Evolutionary conservation across 2,113 vertebrate species (phyloP).

Genomic region (Dasyprocta punctata): DNA sequence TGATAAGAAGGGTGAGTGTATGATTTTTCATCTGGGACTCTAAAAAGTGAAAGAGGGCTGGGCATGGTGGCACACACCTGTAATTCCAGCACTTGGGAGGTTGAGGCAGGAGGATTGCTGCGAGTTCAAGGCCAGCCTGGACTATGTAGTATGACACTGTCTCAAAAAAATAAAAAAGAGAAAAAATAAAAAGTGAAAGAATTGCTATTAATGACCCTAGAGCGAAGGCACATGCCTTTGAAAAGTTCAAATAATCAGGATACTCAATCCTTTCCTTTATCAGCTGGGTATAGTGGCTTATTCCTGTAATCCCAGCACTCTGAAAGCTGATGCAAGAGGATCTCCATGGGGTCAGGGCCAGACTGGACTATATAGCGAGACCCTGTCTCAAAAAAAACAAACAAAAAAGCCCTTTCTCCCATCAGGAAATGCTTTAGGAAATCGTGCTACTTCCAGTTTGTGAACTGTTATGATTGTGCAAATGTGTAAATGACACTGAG

Average conservation of each 20-base stretch:
- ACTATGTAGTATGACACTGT: too few relatives aligned
- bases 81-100: too few relatives aligned
- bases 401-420: background rate
- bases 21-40: background rate
- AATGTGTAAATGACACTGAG: background rate
- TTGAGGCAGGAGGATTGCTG: too few relatives aligned
- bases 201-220: background rate
- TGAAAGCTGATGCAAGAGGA: too few relatives aligned
- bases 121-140: too few relatives aligned
- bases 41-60: background rate
- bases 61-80: too few relatives aligned
- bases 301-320: too few relatives aligned
- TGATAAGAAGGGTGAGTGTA: background rate
- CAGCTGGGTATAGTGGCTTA: background rate
- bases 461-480: background rate
- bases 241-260: too few relatives aligned
- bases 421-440: background rate
- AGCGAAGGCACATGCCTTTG: background rate
- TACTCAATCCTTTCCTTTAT: background rate
- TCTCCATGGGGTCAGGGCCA: too few relatives aligned
- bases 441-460: background rate
- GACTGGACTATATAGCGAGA: too few relatives aligned
- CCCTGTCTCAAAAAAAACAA: too few relatives aligned
- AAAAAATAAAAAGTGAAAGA: background rate
- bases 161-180: too few relatives aligned